These are phyloP conservation scores for Cylloceria caligata DNA, from an alignment of 2,888 invertebrate species.

Conservation along the genomic window DNA sequence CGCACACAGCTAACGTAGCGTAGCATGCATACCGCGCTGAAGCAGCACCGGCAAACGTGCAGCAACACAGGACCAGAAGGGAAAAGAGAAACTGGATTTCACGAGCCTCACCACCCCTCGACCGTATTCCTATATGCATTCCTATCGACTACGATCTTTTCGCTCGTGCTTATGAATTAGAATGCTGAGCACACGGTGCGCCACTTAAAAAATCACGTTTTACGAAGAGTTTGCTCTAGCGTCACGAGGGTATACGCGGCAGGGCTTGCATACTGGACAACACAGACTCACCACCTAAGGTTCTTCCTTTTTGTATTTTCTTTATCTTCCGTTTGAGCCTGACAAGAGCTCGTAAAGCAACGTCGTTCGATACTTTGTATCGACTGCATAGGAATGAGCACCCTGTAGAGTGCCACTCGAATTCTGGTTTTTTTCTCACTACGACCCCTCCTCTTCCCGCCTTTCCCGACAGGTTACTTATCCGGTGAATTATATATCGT, in stretches of 20 bases:
- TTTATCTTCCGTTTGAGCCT: constrained; percentile 40
- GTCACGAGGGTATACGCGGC: neutral
- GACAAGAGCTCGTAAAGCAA: constrained; percentile 57
- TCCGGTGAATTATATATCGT: constrained; percentile 58
- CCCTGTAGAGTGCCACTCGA: constrained; percentile 66
- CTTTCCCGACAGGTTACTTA: constrained; percentile 57
- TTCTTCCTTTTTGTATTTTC: constrained; percentile 25
- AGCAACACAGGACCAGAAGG: constrained; percentile 5
- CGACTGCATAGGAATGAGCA: constrained; percentile 68
- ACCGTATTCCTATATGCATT: constrained; percentile 41
- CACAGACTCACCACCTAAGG: neutral
- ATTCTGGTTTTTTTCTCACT: constrained; percentile 62
- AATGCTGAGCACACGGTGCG: constrained; percentile 44
- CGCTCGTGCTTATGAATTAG: constrained; percentile 54
- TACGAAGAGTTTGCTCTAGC: constrained; percentile 1
- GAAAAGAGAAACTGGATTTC: constrained; percentile 62
- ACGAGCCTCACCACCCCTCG: constrained; percentile 36
- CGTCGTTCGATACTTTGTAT: constrained; percentile 68
- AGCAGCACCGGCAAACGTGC: neutral
- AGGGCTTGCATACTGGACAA: neutral
- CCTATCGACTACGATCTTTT: constrained; percentile 64
- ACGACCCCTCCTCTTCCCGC: constrained; percentile 2
- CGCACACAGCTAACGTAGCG: constrained; percentile 20
- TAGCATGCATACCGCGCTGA: constrained; percentile 7
- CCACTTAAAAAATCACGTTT: constrained; percentile 52